Base-by-base conservation (phyloP, 2,113 vertebrate species). In the Oncorhynchus kisutch region DNA sequence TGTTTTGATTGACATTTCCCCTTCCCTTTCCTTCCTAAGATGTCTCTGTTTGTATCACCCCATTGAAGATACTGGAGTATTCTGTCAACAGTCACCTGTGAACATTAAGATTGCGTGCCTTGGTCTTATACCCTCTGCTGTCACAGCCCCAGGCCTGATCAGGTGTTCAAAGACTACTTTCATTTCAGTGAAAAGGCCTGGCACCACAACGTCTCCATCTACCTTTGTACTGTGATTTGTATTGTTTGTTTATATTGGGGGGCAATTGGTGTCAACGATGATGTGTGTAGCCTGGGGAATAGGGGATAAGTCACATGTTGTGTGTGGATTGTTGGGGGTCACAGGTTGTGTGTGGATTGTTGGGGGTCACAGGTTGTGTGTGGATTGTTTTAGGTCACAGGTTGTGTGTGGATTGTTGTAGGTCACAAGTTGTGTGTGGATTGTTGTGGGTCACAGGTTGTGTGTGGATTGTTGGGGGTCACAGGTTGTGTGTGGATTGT, bases 131-230 rank as follows among this genome's bases (percentile, higher is more conserved):
- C 49, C 14, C 49, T 60, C n/a, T n/a, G 7, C 12, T n/a, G n/a
- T 22, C 18, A n/a, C 18, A 16, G 16, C 1, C 3, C 65, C 66
- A 3, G 66, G 29, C 7, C 27, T 27, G 5, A 1, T n/a, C 0
- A 11, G 25, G 62, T 60, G 70, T 64, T 83, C 71, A 81, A 78
- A 84, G 73, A 76, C 80, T 73, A 45, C 70, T 80, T 78, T 81
- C 72, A 79, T 68, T 31, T 74, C 67, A 20, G 70, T 65, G 71
- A 59, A 14, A 74, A 74, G 73, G n/a, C 66, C n/a, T 24, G 2
- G 6, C 22, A 8, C n/a, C 60, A 2, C n/a, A 8, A 64, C 2
- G 49, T 51, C 49, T 16, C 49, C 49, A 24, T 8, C 24, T 22
- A 4, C 16, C 5, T 25, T 11, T 16, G 65, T 22, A 45, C 69